Evolutionary conservation across 2,888 invertebrate species (phyloP).

Genomic region (Fabriciana adippe): DNA sequence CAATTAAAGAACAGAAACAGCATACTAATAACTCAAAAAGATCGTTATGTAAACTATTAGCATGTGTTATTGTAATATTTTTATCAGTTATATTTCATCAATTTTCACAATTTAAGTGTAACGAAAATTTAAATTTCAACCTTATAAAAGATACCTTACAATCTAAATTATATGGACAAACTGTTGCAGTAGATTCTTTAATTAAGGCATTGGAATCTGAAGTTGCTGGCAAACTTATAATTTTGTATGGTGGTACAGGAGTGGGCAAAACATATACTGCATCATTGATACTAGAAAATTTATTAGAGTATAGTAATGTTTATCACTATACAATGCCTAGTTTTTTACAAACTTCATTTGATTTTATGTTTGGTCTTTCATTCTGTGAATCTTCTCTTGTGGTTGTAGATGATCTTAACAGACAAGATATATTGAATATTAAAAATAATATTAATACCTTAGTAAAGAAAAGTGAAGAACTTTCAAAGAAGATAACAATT

Average conservation of each 20-base stretch:
- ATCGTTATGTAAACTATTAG: background rate
- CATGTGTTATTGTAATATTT: conserved; percentile 43
- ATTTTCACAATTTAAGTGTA: conserved; percentile 55
- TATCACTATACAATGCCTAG: conserved; percentile 73
- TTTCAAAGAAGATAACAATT: conserved; percentile 59
- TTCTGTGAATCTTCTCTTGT: conserved; percentile 62
- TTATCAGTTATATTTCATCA: conserved; percentile 51
- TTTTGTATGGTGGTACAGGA: conserved; percentile 73
- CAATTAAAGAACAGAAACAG: conserved; percentile 8
- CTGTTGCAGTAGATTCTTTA: conserved; percentile 53
- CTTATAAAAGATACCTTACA: conserved; percentile 49
- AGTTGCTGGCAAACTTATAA: conserved; percentile 57
- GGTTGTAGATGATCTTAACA: conserved; percentile 65
- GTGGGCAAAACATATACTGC: conserved; percentile 71
- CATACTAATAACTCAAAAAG: conserved; percentile 2
- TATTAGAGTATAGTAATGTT: conserved; percentile 60
- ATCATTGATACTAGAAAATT: conserved; percentile 58
- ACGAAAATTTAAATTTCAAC: conserved; percentile 50
- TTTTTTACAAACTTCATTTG: conserved; percentile 57
- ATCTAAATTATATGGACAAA: conserved; percentile 63
- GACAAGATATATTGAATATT: conserved; percentile 49
- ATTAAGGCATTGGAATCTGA: conserved; percentile 52
- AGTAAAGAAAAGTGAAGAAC: conserved; percentile 57
- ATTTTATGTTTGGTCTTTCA: conserved; percentile 61
- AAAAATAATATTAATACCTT: conserved; percentile 52